Conservation (phyloP, 2,888 invertebrate species). For the Phymatocera aterrima region DNA sequence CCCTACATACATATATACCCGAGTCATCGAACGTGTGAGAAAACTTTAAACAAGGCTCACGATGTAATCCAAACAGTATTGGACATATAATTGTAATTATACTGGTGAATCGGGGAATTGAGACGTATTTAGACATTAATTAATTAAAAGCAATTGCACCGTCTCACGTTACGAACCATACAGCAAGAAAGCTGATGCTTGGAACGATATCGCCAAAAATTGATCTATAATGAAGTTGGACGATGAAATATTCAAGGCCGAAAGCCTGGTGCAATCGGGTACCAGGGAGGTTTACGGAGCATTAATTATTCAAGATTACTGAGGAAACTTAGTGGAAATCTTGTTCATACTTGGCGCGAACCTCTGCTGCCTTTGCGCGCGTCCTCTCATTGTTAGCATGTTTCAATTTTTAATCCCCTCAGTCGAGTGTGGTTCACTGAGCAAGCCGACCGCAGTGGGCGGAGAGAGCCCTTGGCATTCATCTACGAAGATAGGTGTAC, state of each 20-base stretch:
- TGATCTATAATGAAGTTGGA: conserved; percentile 31
- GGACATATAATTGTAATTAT: neutral
- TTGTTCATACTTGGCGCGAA: conserved; percentile 41
- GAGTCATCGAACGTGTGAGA: neutral
- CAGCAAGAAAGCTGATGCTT: neutral
- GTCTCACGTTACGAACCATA: neutral
- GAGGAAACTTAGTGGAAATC: conserved; percentile 42
- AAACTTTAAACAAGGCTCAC: neutral
- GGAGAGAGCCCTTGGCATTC: conserved; percentile 41
- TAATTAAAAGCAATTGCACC: conserved; percentile 5
- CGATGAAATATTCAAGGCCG: conserved; percentile 36
- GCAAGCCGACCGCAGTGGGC: conserved; percentile 36
- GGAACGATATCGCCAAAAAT: conserved; percentile 37
- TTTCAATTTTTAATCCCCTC: conserved; percentile 42
- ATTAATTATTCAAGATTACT: conserved; percentile 45
- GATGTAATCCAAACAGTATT: neutral
- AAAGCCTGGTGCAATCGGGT: conserved; percentile 40
- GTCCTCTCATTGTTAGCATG: conserved; percentile 39
- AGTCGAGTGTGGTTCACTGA: conserved; percentile 41
- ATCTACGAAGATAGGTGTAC: conserved; percentile 40
- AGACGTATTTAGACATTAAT: conserved; percentile 6
- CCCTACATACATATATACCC: too few species aligned
- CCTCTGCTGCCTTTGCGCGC: conserved; percentile 44
- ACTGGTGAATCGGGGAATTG: neutral
- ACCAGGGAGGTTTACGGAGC: conserved; percentile 40